Evolutionary conservation across 2,888 invertebrate genomes (phyloP).

Genomic region (Phytoseiulus persimilis): DNA sequence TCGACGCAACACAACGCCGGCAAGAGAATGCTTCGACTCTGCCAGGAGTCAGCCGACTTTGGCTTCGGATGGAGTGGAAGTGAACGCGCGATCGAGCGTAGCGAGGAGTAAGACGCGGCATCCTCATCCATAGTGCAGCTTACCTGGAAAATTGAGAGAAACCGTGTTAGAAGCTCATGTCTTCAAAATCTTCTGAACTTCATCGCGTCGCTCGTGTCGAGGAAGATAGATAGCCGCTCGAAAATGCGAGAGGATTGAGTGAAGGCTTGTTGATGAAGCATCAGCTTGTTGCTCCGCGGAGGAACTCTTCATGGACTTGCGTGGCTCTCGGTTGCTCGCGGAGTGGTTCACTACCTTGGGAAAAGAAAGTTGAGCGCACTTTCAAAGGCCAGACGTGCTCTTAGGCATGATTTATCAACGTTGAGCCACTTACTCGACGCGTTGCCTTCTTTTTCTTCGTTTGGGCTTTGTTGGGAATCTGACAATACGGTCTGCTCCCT

Average conservation of each 20-base stretch:
- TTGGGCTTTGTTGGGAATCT: neutral
- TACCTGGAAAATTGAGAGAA: neutral
- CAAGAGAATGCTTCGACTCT: no score
- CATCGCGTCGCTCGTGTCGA: neutral
- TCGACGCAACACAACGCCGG: no score
- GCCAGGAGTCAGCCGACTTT: no score
- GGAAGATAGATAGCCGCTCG: neutral
- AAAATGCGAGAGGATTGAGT: neutral
- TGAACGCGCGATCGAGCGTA: no score
- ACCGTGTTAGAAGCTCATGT: neutral
- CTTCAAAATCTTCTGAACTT: neutral
- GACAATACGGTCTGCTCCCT: neutral
- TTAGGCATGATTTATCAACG: neutral
- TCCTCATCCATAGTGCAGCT: no score
- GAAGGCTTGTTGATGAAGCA: neutral
- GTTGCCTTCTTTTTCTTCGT: constrained; percentile 5
- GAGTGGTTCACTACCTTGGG: neutral
- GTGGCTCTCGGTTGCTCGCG: neutral
- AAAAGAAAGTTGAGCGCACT: neutral
- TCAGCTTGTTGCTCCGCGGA: neutral
- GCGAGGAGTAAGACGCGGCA: no score
- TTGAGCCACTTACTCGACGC: neutral
- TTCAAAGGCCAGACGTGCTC: neutral
- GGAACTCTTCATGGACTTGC: neutral
- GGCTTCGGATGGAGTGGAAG: no score